phyloP scores from a whole-genome alignment of 2,888 invertebrate genomes.

The Apantesis nais region DNA sequence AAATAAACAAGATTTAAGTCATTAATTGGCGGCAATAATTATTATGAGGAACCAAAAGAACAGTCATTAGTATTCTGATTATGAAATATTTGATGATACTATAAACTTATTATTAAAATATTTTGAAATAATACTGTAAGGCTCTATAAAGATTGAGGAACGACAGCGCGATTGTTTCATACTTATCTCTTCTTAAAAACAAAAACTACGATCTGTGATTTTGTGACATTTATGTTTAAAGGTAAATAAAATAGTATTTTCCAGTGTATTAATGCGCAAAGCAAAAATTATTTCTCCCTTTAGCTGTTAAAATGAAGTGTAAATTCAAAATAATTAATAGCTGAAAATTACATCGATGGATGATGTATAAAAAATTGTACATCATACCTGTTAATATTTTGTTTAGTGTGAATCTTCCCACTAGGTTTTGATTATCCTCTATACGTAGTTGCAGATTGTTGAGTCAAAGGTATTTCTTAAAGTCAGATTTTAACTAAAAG shows the following conservation, averaged over 20 bases:
- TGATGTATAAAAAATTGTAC: background rate
- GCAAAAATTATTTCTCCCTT: too few relatives aligned
- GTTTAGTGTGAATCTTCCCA: background rate
- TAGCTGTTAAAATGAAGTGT: too few relatives aligned
- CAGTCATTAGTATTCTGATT: constrained; percentile 38
- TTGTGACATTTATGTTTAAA: background rate
- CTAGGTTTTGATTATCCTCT: too few relatives aligned
- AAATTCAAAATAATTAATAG: too few relatives aligned
- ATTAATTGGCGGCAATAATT: constrained; percentile 47
- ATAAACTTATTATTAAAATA: constrained; percentile 38
- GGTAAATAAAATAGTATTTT: background rate
- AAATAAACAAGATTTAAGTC: constrained; percentile 43
- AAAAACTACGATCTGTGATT: background rate
- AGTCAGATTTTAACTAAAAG: background rate
- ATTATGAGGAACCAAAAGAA: constrained; percentile 32
- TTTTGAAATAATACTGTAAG: constrained; percentile 34
- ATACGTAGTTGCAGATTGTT: too few relatives aligned
- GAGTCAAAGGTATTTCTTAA: background rate
- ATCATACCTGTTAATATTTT: background rate
- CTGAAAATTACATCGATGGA: too few relatives aligned
- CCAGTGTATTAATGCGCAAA: background rate
- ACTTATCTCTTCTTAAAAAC: background rate
- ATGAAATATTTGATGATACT: constrained; percentile 42
- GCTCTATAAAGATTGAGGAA: background rate
- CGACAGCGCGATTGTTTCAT: background rate